Evolutionary conservation across 2,113 vertebrate species (phyloP).

Genomic region (Otus sunia): DNA sequence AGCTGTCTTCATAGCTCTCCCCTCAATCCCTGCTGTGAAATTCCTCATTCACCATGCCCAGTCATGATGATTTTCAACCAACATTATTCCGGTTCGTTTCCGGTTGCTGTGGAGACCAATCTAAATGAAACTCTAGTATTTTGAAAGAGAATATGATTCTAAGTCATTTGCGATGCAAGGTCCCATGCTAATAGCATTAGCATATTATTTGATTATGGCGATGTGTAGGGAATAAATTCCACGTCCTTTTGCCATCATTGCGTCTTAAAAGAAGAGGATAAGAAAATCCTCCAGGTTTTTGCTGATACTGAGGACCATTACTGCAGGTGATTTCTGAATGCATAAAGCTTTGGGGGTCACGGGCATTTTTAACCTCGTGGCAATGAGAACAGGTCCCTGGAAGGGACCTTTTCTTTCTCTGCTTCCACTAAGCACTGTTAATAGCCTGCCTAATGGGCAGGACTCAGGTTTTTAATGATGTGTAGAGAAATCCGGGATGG

Average conservation of each 20-base stretch:
- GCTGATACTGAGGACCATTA: background rate
- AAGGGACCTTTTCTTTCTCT: background rate
- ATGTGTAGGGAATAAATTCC: constrained; percentile 51
- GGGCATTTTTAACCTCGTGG: background rate
- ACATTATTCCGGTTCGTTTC: constrained; percentile 10
- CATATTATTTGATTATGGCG: constrained; percentile 35
- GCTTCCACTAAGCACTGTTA: background rate
- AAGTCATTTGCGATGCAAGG: constrained; percentile 51
- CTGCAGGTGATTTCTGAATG: background rate
- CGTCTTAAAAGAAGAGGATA: constrained; percentile 25
- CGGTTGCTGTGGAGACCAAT: constrained; percentile 56
- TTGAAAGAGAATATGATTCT: constrained; percentile 43
- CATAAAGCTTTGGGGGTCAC: background rate
- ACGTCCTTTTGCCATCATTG: background rate
- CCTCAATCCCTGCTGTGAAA: background rate
- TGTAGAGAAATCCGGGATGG: background rate
- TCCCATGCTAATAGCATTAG: constrained; percentile 58
- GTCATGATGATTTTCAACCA: background rate
- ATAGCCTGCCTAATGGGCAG: constrained; percentile 8
- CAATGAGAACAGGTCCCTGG: background rate
- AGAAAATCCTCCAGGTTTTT: constrained; percentile 22
- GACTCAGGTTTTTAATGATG: background rate
- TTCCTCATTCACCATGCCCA: background rate
- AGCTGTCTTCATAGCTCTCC: background rate
- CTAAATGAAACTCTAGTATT: constrained; percentile 63